Evolutionary conservation across 2,888 invertebrate genomes (phyloP).

Genomic region (Aelia acuminata): DNA sequence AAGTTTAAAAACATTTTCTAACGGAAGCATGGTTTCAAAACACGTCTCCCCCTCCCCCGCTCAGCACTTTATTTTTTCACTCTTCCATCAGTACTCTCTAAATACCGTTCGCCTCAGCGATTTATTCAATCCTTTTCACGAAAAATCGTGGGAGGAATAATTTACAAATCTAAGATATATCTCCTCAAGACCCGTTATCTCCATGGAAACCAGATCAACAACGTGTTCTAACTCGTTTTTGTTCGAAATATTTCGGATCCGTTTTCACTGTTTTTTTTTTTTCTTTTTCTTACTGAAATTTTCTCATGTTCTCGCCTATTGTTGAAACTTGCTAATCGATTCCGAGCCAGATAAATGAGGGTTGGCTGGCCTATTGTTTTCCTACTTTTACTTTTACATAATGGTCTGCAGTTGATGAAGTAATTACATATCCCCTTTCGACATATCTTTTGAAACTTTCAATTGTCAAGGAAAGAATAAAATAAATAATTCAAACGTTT

Average conservation of each 20-base stretch:
- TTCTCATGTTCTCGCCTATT: no score
- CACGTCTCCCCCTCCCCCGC: background rate
- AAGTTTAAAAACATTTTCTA: background rate
- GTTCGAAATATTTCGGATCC: background rate
- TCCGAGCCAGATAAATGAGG: background rate
- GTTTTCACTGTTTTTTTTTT: no score
- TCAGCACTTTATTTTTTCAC: background rate
- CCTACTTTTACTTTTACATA: background rate
- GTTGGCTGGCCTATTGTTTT: background rate
- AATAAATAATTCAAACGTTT: background rate
- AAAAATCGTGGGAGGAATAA: background rate
- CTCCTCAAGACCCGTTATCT: background rate
- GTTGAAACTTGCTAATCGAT: background rate
- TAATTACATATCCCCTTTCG: background rate
- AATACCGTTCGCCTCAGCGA: background rate
- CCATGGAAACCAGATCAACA: conserved; percentile 37
- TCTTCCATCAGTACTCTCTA: background rate
- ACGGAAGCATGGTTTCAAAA: background rate
- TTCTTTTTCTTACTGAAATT: no score
- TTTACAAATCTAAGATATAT: background rate
- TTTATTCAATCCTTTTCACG: background rate
- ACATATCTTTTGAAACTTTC: background rate
- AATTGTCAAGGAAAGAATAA: background rate
- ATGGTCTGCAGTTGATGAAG: background rate
- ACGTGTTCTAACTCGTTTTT: background rate